Evolutionary conservation across 2,888 invertebrate species (phyloP).

Genomic region (Anodontia alba): DNA sequence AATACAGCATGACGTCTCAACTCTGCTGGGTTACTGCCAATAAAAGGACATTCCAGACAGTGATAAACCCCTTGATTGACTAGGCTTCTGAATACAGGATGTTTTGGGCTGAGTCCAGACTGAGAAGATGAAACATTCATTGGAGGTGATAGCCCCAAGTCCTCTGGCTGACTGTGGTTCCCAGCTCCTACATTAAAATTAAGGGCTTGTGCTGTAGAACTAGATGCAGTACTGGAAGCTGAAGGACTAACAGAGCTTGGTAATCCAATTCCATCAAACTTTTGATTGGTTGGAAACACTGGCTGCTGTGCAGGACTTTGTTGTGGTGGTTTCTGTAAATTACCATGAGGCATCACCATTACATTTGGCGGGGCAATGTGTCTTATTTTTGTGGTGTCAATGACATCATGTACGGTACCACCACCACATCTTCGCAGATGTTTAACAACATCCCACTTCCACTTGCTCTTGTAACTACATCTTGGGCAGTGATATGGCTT

Average conservation of each 20-base stretch:
- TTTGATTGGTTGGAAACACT: conserved; percentile 33
- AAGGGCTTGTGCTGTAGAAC: conserved; percentile 23
- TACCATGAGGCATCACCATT: conserved; percentile 75
- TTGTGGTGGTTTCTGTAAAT: conserved; percentile 26
- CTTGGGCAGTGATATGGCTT: conserved; percentile 84
- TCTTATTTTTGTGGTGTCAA: conserved; percentile 79
- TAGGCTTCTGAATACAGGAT: conserved; percentile 69
- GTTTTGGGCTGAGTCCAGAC: neutral
- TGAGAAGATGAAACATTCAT: neutral
- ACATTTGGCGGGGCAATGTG: conserved; percentile 80
- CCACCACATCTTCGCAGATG: conserved; percentile 85
- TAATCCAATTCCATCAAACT: neutral
- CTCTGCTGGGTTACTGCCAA: conserved; percentile 82
- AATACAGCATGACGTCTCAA: conserved; percentile 80
- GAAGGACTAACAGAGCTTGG: conserved; percentile 28
- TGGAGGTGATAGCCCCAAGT: conserved; percentile 4
- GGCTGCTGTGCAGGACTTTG: conserved; percentile 31
- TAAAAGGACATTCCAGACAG: conserved; percentile 82
- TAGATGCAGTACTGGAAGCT: neutral
- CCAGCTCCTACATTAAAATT: conserved; percentile 40
- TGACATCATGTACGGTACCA: conserved; percentile 85
- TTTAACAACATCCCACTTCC: conserved; percentile 85
- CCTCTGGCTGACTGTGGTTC: conserved; percentile 44
- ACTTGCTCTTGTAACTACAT: conserved; percentile 84
- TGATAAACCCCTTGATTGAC: conserved; percentile 74